Evolutionary conservation across 1,140 invertebrate genomes (phyloP), one percentile per base, ranked within the genome.

Genomic region (Patella vulgata): DNA sequence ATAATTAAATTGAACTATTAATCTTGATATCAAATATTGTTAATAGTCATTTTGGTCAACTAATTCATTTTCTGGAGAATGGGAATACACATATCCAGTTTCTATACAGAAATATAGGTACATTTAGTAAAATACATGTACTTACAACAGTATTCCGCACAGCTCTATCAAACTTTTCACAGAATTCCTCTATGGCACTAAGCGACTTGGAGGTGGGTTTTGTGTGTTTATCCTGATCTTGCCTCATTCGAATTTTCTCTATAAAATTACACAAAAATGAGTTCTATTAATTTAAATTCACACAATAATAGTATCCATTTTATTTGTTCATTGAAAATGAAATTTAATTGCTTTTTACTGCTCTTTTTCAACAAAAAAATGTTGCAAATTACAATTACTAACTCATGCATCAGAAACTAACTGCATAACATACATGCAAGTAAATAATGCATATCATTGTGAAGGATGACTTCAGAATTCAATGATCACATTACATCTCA

Each of bases 141-240:
- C 61, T 61, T 42, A 58, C 58, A 44, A 74, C 70, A 36, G 59
- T 76, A 44, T 79, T 74, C 21, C 75, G 66, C 17, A 78, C 75
- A 25, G 80, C 72, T 62, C 75, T 73, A 63, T 81, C 81, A 73
- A 82, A 82, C 56, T 79, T 77, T 51, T 81, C 74, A 71, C 81
- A 82, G 61, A 82, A 81, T 51, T 81, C 81, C 63, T 82, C 77
- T 58, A 82, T 81, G 53, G 75, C 78, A 63, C 74, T 77, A 28
- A 80, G 62, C 19, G 81, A 78, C 55, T 80, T 79, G 28, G 74
- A 75, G n/a, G 75, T 73, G 40, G 69, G 68, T 27, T 80, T 76
- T 28, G 73, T 74, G 58, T 75, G 71, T 50, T 81, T 80, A 53
- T 79, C 76, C 50, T 70, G 55, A 48, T 80, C 75, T 40, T 82